Conservation (phyloP, 37 sponge, comb jelly and placozoan species). For the Mnemiopsis leidyi region DNA sequence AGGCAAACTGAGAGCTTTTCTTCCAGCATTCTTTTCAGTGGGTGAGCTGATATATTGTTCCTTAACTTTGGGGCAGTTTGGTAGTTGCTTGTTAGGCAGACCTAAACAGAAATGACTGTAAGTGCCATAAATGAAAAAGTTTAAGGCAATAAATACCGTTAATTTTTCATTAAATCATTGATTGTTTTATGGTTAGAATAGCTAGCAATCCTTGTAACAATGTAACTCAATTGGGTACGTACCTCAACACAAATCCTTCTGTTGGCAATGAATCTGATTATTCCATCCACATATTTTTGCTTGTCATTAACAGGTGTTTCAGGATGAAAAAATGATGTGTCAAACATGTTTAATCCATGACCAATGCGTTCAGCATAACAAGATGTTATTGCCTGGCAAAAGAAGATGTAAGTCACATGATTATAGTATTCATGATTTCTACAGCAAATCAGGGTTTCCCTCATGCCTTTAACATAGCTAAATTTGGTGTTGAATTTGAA, state of each 20-base stretch:
- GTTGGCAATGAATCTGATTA: conserved; percentile 27
- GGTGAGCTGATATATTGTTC: neutral
- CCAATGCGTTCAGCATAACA: conserved; percentile 62
- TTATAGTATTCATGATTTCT: too few species aligned
- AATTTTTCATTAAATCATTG: too few species aligned
- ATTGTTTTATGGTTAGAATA: too few species aligned
- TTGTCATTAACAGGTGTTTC: neutral
- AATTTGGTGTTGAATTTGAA: too few species aligned
- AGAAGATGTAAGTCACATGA: too few species aligned
- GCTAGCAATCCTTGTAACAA: too few species aligned
- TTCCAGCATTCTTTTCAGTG: neutral
- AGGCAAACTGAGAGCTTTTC: conserved; percentile 55
- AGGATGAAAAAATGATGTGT: neutral
- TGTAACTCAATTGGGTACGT: too few species aligned
- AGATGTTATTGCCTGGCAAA: conserved; percentile 9
- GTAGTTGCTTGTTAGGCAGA: conserved; percentile 40
- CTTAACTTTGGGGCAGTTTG: conserved; percentile 9
- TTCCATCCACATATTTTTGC: neutral
- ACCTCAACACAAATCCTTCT: conserved; percentile 65
- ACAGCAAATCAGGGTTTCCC: too few species aligned
- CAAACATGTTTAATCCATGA: conserved; percentile 24
- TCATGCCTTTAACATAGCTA: too few species aligned
- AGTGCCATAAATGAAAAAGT: too few species aligned
- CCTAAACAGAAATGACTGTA: too few species aligned
- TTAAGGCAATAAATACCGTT: too few species aligned